Conservation (phyloP, 2,797 vertebrate genomes). For the Dipus sagitta region DNA sequence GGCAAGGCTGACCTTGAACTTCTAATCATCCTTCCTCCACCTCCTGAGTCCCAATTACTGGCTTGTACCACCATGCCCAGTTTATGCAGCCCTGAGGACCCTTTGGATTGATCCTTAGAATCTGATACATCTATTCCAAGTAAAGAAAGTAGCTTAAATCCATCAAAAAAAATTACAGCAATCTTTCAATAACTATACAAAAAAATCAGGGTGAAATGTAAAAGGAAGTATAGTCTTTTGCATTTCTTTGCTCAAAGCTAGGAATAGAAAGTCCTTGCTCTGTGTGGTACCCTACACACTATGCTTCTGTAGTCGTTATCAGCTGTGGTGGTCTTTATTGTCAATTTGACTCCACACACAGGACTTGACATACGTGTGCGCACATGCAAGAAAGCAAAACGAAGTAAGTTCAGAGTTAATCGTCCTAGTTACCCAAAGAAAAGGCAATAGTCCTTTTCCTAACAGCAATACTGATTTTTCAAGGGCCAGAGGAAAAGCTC, state of each 20-base stretch:
- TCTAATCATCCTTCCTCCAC: too few relatives aligned
- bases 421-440: neutral
- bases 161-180: neutral
- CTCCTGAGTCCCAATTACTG: too few relatives aligned
- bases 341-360: too few relatives aligned
- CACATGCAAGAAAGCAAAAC: too few relatives aligned
- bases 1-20: too few relatives aligned
- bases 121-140: neutral
- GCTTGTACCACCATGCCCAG: too few relatives aligned
- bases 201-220: neutral
- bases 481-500: neutral
- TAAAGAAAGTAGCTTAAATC: conserved; percentile 26
- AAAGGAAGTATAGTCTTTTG: conserved; percentile 4
- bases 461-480: conserved; percentile 28
- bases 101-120: neutral
- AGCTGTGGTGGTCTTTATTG: neutral
- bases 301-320: neutral
- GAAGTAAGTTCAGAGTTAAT: neutral
- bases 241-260: conserved; percentile 9
- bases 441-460: conserved; percentile 22
- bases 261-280: neutral
- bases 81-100: too few relatives aligned
- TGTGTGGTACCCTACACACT: neutral
- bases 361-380: too few relatives aligned
- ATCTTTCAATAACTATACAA: conserved; percentile 21